Conservation (phyloP, 92 coral and sea anemone species). For the Palythoa heliodiscus region DNA sequence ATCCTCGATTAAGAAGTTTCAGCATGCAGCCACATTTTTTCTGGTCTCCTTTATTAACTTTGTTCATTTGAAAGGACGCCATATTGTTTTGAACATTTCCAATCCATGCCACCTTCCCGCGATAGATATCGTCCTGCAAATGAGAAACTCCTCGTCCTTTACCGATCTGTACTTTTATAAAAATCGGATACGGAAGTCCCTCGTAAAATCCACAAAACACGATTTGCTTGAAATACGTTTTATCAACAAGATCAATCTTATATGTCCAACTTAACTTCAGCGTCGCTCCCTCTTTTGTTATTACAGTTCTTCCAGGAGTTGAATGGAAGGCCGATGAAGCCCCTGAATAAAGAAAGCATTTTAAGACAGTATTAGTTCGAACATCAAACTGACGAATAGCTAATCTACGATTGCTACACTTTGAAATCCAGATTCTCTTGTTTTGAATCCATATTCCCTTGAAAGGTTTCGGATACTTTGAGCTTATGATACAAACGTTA, state of each 20-base stretch:
- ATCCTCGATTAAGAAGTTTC: not conserved
- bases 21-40: not conserved
- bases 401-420: too few species aligned
- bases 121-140: not conserved
- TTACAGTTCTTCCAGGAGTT: not conserved
- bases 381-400: too few species aligned
- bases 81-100: not conserved
- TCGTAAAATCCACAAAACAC: not conserved
- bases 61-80: not conserved
- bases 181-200: not conserved
- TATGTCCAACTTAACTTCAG: not conserved
- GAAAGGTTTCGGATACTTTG: too few species aligned
- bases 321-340: not conserved
- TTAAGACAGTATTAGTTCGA: not conserved
- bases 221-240: not conserved
- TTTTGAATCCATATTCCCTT: too few species aligned
- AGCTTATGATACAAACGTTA: too few species aligned
- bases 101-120: not conserved
- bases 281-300: not conserved
- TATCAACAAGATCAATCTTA: not conserved
- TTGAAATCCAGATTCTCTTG: too few species aligned
- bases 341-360: not conserved
- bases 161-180: not conserved
- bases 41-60: not conserved
- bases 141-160: not conserved